phyloP scores from a whole-genome alignment of 2,113 vertebrate genomes.

The Eclectus roratus region DNA sequence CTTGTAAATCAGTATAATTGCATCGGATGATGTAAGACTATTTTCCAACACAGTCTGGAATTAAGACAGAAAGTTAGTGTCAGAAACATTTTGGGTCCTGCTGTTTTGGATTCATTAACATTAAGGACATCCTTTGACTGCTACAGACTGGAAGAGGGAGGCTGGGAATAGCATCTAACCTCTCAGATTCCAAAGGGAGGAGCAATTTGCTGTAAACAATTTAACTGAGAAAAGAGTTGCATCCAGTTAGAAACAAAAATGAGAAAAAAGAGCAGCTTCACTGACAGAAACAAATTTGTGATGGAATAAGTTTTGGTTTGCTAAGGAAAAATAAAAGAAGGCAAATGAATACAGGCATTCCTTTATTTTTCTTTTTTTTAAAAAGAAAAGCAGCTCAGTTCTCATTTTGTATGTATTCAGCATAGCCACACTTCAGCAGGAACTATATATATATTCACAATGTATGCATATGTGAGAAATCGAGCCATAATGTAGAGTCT shows the following conservation, averaged over 20 bases:
- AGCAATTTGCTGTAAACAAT: neutral
- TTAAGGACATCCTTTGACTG: constrained; percentile 16
- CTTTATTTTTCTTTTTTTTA: neutral
- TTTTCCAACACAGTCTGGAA: constrained; percentile 13
- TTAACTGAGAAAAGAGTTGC: neutral
- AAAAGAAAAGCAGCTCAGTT: neutral
- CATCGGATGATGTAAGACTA: neutral
- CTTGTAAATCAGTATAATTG: neutral
- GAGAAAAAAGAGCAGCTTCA: neutral
- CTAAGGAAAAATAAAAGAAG: neutral
- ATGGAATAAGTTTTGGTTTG: neutral
- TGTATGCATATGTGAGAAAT: neutral
- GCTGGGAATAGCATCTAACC: neutral
- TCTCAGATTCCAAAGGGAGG: neutral
- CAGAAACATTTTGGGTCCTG: neutral
- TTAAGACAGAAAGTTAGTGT: constrained; percentile 13
- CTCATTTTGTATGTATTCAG: neutral
- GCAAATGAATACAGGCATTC: accelerated
- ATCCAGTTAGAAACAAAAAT: neutral
- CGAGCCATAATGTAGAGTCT: neutral
- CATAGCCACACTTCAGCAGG: neutral
- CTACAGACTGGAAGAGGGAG: neutral
- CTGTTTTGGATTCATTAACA: constrained; percentile 30
- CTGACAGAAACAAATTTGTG: neutral
- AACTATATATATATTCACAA: neutral